Percentiles rank a stretch among this genome's conserved stretches.
Evolutionary conservation across 2,113 vertebrate species (phyloP).

Genomic region (Ifrita kowaldi): DNA sequence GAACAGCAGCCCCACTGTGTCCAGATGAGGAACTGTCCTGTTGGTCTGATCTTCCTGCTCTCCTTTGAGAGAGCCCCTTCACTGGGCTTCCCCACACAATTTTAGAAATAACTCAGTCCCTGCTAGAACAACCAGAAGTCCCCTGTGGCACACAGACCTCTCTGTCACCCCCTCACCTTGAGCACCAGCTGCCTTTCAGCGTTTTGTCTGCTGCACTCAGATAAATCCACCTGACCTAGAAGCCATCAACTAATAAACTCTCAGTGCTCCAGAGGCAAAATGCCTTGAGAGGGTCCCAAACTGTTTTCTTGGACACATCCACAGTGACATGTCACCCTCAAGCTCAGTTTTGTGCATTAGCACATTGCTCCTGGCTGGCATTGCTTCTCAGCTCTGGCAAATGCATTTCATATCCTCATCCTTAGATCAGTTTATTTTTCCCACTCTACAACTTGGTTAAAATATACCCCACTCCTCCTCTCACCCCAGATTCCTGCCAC

Average conservation of each 20-base stretch:
- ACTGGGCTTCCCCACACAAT: not conserved
- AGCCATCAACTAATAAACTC: not conserved
- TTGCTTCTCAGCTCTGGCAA: not conserved
- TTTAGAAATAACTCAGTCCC: not conserved
- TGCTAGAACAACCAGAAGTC: not conserved
- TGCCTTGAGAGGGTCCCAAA: not conserved
- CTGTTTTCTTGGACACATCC: not conserved
- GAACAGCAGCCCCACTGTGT: not conserved
- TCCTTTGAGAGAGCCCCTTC: not conserved
- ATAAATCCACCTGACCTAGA: not conserved
- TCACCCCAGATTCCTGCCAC: conserved; percentile 56
- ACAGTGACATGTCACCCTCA: not conserved
- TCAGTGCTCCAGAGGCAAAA: not conserved
- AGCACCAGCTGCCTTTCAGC: not conserved
- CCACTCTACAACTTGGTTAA: not conserved
- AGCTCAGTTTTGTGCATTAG: not conserved
- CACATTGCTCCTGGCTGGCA: not conserved
- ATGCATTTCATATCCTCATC: not conserved
- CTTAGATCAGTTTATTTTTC: not conserved
- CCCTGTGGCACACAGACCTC: not conserved
- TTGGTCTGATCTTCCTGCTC: not conserved
- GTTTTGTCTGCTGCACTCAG: not conserved
- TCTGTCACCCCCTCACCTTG: not conserved
- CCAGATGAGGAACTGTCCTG: not conserved
- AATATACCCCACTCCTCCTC: conserved; percentile 45